phyloP scores from a whole-genome alignment of 2,113 vertebrate genomes.

The Hemichromis elongatus region DNA sequence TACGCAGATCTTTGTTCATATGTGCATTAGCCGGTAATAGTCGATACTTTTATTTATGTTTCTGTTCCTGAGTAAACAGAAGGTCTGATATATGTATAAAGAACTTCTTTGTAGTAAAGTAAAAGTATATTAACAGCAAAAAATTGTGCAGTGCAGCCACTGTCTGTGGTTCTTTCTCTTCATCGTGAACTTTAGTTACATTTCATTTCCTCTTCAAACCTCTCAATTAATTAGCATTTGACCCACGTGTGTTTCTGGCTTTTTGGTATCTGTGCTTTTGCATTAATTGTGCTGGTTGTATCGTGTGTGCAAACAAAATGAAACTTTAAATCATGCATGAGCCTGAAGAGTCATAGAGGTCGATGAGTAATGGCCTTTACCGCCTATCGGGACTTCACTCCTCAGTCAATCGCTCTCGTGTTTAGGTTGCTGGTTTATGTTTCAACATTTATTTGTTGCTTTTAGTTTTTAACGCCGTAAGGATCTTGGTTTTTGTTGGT shows the following conservation, averaged over 20 bases:
- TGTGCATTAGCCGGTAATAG: neutral
- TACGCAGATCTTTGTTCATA: neutral
- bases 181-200: neutral
- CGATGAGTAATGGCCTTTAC: neutral
- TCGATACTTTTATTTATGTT: neutral
- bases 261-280: neutral
- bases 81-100: fast-evolving
- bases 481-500: neutral
- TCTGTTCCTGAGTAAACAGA: neutral
- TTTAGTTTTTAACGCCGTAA: neutral
- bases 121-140: neutral
- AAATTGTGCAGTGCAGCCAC: neutral
- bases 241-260: neutral
- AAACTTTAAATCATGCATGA: neutral
- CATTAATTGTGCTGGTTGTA: neutral
- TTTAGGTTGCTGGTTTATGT: neutral
- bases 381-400: fast-evolving
- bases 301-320: neutral
- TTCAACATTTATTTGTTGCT: neutral
- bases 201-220: neutral
- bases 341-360: neutral
- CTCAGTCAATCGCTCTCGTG: neutral
- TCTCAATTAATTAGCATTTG: neutral
- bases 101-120: neutral
- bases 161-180: neutral